A percentile compares a stretch with the other conserved stretches of the same genome.
Evolutionary conservation across 2,113 vertebrate genomes (phyloP).

Genomic region (Aythya baeri): DNA sequence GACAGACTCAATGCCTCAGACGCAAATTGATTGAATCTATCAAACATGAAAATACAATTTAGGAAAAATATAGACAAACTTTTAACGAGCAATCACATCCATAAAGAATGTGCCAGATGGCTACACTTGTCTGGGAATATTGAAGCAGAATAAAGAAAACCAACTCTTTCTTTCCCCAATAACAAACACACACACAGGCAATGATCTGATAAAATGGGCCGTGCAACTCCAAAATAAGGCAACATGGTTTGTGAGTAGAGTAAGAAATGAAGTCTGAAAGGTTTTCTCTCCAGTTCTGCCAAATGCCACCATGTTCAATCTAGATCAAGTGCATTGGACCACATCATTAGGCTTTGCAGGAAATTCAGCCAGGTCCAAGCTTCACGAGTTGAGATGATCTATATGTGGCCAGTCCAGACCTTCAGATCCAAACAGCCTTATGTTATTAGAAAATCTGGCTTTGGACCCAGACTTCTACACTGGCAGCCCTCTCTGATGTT

Average conservation of each 20-base stretch:
- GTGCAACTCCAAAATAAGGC: background rate
- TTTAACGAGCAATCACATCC: constrained; percentile 59
- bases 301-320: background rate
- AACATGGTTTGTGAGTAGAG: background rate
- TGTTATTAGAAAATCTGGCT: background rate
- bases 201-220: background rate
- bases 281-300: background rate
- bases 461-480: background rate
- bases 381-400: background rate
- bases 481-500: background rate
- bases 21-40: constrained; percentile 3
- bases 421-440: background rate
- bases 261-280: background rate
- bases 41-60: constrained; percentile 41
- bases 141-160: background rate
- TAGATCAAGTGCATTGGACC: background rate
- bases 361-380: background rate
- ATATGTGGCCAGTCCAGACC: background rate
- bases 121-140: constrained; percentile 4
- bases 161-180: background rate
- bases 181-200: background rate
- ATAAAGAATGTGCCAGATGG: constrained; percentile 40
- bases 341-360: background rate
- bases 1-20: background rate
- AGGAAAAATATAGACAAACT: constrained; percentile 30